Base-by-base conservation (phyloP, 2,888 invertebrate species). In the Acrocyrtus sp. region DNA sequence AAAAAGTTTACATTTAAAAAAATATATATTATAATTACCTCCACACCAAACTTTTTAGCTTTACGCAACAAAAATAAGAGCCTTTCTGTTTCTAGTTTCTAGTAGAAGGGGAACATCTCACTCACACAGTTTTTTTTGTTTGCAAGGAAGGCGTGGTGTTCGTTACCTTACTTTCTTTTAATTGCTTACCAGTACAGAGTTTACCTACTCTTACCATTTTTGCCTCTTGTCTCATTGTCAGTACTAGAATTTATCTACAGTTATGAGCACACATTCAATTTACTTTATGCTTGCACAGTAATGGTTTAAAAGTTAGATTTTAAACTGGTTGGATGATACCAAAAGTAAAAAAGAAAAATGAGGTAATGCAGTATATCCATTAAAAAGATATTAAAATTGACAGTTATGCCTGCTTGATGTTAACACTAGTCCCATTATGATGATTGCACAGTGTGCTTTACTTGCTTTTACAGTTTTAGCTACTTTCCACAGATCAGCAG, bases 371-470 rank as follows among this genome's bases (percentile, higher is more conserved):
- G n/a, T n/a, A n/a, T n/a, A n/a, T n/a, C n/a, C n/a, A n/a, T n/a
- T n/a, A n/a, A n/a, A n/a, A n/a, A n/a, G n/a, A n/a, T n/a, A n/a
- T n/a, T n/a, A 63, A 26, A 65, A 57, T 60, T 67, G 58, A 60
- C 26, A 24, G 22, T 34, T n/a, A 43, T 54, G 43, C 58, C 47
- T 58, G 72, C 65, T 72, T 65, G 58, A 72, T 45, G 34, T 48
- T 72, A 72, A 72, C 72, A 65, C 72, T 72, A 72, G 72, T 72
- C 72, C 60, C 60, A 53, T 58, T 22, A 51, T n/a, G n/a, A n/a
- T n/a, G 21, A 51, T 47, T 65, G 65, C 72, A 72, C 65, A 21
- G 34, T 47, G 65, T 72, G 72, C 72, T 72, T 65, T 65, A 65
- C 57, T 58, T 65, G 72, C 72, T 60, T 65, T 62, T 70, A n/a